Evolutionary conservation across 1,140 invertebrate species (phyloP).

Genomic region (Bombus soroeensis): DNA sequence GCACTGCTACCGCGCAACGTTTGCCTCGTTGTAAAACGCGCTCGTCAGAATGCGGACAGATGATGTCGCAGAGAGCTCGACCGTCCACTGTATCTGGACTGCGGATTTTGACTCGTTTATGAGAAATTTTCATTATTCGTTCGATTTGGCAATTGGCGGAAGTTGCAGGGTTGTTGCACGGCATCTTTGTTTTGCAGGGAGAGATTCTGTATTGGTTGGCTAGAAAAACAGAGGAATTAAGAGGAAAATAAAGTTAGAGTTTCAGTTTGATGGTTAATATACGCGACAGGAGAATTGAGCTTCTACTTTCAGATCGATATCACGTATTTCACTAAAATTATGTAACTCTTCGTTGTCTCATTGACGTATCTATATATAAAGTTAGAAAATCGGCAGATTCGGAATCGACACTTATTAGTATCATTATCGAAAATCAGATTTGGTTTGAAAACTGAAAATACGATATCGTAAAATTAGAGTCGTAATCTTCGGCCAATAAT

Average conservation of each 20-base stretch:
- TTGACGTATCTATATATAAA: background rate
- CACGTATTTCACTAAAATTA: background rate
- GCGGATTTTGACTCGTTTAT: background rate
- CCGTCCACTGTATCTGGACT: no score
- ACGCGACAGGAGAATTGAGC: background rate
- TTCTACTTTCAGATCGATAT: background rate
- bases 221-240: no score
- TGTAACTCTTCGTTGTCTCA: background rate
- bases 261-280: background rate
- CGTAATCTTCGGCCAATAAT: no score
- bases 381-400: background rate
- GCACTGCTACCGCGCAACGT: constrained; percentile 17
- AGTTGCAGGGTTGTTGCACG: background rate
- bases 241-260: background rate
- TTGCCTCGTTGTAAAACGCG: constrained; percentile 22
- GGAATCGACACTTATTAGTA: no score
- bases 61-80: background rate
- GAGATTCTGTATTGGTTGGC: background rate
- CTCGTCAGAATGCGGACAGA: background rate
- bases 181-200: background rate
- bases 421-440: background rate
- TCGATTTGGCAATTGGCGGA: background rate
- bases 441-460: background rate
- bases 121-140: background rate
- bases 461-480: no score